These are phyloP conservation scores for Atta cephalotes DNA, from an alignment of 1,140 invertebrate genomes.

Conservation along the genomic window DNA sequence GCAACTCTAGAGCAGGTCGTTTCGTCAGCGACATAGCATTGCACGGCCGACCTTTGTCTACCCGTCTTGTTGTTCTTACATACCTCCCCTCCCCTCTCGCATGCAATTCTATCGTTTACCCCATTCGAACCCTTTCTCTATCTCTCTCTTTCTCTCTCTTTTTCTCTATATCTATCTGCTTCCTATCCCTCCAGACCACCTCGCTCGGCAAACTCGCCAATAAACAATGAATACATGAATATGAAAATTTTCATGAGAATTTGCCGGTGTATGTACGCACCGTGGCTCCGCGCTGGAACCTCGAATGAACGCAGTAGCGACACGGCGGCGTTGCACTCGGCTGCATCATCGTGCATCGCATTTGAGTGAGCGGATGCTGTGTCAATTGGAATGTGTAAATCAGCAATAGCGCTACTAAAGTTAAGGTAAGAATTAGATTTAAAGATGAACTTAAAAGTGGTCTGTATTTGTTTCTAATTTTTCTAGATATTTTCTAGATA, in stretches of 20 bases:
- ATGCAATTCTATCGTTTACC: not conserved
- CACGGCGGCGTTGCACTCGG: constrained; percentile 33
- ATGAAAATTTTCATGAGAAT: constrained; percentile 80
- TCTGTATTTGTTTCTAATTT: not conserved
- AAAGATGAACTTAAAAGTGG: not conserved
- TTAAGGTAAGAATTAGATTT: constrained; percentile 3
- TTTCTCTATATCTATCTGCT: not conserved
- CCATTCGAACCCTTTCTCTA: not conserved
- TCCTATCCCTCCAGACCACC: constrained; percentile 1
- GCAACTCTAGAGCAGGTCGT: constrained; percentile 51
- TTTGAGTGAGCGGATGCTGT: constrained; percentile 23
- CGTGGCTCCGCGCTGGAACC: constrained; percentile 19
- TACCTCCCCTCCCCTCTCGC: constrained; percentile 32
- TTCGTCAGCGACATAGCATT: not conserved
- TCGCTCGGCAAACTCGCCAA: constrained; percentile 62
- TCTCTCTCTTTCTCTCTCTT: constrained; percentile 3
- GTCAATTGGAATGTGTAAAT: constrained; percentile 12
- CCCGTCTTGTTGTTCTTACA: constrained; percentile 73
- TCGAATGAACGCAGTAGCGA: constrained; percentile 41
- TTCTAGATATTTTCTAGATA: too few relatives aligned
- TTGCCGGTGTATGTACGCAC: constrained; percentile 47
- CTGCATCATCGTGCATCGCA: constrained; percentile 45
- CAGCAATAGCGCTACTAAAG: not conserved
- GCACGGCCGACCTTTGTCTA: constrained; percentile 62
- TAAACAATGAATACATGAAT: constrained; percentile 84